These are phyloP conservation scores for Dorcus hopei DNA, from an alignment of 2,888 invertebrate species.

Conservation along the genomic window DNA sequence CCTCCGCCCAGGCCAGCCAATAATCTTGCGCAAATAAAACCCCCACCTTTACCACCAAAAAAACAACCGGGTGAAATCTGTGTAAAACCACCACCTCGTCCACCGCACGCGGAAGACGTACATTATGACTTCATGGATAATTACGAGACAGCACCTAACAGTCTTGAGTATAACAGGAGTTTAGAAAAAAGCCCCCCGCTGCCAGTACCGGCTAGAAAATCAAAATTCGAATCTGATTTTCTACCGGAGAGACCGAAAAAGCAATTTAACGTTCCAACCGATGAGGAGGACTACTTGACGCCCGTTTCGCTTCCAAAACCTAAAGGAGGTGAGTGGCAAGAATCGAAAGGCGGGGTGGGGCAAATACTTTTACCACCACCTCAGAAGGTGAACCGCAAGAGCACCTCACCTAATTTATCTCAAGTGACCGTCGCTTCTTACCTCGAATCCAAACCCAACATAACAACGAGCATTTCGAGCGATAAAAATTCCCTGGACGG, in stretches of 20 bases:
- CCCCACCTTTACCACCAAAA: conserved; percentile 72
- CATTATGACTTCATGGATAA: conserved; percentile 57
- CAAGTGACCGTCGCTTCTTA: conserved; percentile 30
- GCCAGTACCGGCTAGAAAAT: conserved; percentile 59
- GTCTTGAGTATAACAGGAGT: conserved; percentile 30
- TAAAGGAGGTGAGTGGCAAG: conserved; percentile 33
- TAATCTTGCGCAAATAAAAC: conserved; percentile 60
- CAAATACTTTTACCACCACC: conserved; percentile 53
- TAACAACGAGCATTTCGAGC: conserved; percentile 34
- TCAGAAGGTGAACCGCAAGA: conserved; percentile 38
- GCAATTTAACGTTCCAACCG: conserved; percentile 28
- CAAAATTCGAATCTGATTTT: conserved; percentile 51
- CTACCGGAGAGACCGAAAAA: conserved; percentile 49
- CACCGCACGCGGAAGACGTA: conserved; percentile 57
- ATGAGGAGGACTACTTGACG: conserved; percentile 66
- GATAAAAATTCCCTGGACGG: conserved; percentile 40
- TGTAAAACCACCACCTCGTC: conserved; percentile 63
- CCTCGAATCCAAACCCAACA: conserved; percentile 35
- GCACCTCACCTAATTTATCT: conserved; percentile 25
- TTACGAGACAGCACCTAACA: conserved; percentile 44
- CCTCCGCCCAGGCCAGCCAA: conserved; percentile 68
- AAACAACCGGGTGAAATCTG: conserved; percentile 59
- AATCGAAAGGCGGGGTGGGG: conserved; percentile 20
- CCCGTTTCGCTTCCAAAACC: conserved; percentile 58
- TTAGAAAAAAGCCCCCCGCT: conserved; percentile 56